Conservation (phyloP, 1,140 invertebrate species). For the Bombus huntii region DNA sequence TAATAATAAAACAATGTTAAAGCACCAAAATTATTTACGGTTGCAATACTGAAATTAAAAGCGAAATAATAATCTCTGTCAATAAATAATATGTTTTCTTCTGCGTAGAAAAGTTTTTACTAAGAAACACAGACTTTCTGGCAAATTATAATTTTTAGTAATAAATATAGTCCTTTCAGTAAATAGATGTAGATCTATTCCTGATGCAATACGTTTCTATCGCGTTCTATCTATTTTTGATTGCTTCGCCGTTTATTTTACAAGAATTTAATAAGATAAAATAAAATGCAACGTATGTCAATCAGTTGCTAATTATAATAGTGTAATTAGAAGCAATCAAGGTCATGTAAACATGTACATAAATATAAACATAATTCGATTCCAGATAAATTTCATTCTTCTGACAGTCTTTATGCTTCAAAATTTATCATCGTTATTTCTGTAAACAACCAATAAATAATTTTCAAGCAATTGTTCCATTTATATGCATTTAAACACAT, state of each 20-base stretch:
- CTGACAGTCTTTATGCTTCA: background rate
- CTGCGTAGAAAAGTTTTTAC: background rate
- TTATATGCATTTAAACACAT: background rate
- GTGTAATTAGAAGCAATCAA: background rate
- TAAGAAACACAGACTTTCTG: background rate
- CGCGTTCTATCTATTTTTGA: no score
- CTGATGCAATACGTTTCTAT: background rate
- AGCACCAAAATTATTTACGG: background rate
- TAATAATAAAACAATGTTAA: background rate
- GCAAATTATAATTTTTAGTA: background rate
- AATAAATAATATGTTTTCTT: background rate
- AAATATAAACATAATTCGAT: conserved; percentile 1
- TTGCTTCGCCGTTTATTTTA: background rate
- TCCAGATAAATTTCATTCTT: background rate
- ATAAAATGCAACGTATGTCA: no score
- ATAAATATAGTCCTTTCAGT: no score
- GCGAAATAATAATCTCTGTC: background rate
- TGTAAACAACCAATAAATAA: background rate
- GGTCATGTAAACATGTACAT: background rate
- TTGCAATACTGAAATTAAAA: background rate
- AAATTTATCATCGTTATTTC: background rate
- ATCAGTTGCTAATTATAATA: conserved; percentile 9
- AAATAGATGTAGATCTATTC: background rate
- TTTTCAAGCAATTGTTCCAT: background rate
- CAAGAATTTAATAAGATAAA: background rate